Evolutionary conservation across 2,797 vertebrate genomes (phyloP).

Genomic region (Selene dorsalis): DNA sequence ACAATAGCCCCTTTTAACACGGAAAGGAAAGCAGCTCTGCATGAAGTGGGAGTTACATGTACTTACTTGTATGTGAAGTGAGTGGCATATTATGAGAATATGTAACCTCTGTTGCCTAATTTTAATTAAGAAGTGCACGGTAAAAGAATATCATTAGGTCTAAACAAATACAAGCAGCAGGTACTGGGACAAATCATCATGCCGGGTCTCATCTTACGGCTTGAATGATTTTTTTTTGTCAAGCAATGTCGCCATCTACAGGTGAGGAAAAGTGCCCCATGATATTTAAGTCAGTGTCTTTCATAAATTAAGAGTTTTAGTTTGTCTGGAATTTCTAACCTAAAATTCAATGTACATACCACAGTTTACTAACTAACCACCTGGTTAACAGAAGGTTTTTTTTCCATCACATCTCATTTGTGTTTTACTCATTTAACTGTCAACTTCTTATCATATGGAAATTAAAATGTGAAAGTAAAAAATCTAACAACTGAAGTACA

Average conservation of each 20-base stretch:
- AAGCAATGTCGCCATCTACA: conserved; percentile 97
- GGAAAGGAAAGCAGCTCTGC: conserved; percentile 61
- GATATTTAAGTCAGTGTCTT: conserved; percentile 39
- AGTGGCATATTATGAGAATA: conserved; percentile 63
- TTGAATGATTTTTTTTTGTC: conserved; percentile 73
- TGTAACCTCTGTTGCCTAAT: conserved; percentile 68
- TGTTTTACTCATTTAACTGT: conserved; percentile 20
- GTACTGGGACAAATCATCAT: conserved; percentile 59
- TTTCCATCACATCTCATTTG: not conserved
- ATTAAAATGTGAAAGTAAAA: conserved; percentile 33
- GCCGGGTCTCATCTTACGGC: conserved; percentile 51
- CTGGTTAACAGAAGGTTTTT: not conserved
- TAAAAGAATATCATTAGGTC: conserved; percentile 72
- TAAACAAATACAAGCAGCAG: conserved; percentile 73
- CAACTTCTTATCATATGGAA: conserved; percentile 42
- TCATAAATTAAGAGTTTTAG: conserved; percentile 28
- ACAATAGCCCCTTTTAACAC: conserved; percentile 69
- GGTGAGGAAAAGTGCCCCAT: conserved; percentile 65
- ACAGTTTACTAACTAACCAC: not conserved
- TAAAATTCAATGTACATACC: conserved; percentile 2
- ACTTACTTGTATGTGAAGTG: conserved; percentile 66
- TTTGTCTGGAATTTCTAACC: conserved; percentile 7
- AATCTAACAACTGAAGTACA: conserved; percentile 32
- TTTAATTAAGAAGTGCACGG: conserved; percentile 73
- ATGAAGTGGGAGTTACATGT: conserved; percentile 70